Conservation (phyloP, 2,797 vertebrate genomes). For the Lindbergichthys nudifrons region DNA sequence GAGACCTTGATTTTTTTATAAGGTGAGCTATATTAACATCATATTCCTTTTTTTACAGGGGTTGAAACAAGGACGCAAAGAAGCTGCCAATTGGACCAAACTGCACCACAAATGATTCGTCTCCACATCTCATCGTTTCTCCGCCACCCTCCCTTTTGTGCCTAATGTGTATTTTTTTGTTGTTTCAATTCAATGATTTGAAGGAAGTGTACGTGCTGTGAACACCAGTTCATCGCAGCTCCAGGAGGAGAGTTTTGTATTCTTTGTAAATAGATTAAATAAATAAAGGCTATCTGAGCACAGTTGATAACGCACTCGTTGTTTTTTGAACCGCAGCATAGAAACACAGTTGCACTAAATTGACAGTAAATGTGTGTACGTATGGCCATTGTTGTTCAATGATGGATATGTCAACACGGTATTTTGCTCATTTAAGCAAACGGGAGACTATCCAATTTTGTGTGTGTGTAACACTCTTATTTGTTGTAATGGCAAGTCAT, state of each 20-base stretch:
- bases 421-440: background rate
- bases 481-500: conserved; percentile 63
- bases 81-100: conserved; percentile 78
- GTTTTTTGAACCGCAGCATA: background rate
- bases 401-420: background rate
- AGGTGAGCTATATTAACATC: background rate
- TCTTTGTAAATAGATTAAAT: conserved; percentile 85
- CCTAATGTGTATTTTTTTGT: conserved; percentile 22
- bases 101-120: conserved; percentile 77
- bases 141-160: conserved; percentile 16
- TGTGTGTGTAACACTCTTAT: background rate
- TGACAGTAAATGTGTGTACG: background rate
- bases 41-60: conserved; percentile 69
- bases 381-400: background rate
- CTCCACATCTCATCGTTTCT: conserved; percentile 12
- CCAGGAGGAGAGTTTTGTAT: conserved; percentile 77
- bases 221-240: conserved; percentile 19
- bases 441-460: background rate
- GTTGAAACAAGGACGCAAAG: conserved; percentile 85
- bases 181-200: conserved; percentile 17
- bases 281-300: conserved; percentile 77
- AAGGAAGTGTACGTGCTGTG: conserved; percentile 24
- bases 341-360: background rate
- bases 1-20: conserved; percentile 25
- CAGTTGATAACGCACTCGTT: conserved; percentile 6